phyloP scores from a whole-genome alignment of 2,113 vertebrate genomes.

The Pica pica region DNA sequence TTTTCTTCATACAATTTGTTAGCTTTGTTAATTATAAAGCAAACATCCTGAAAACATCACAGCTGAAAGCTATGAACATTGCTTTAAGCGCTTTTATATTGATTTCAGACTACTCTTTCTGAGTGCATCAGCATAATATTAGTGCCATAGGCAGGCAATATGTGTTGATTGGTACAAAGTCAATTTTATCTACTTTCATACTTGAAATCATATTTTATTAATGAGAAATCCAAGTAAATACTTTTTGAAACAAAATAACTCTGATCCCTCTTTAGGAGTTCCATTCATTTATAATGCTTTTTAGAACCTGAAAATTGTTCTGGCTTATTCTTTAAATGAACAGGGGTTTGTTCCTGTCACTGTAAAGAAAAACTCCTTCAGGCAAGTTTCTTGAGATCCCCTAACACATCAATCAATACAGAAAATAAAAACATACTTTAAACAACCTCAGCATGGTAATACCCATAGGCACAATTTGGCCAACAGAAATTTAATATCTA shows the following conservation, averaged over 20 bases:
- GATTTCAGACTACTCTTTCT: neutral
- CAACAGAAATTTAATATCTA: neutral
- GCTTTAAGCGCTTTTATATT: neutral
- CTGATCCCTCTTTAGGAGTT: neutral
- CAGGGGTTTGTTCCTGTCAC: neutral
- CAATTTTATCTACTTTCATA: neutral
- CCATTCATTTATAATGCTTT: neutral
- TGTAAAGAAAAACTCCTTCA: neutral
- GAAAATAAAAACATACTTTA: constrained; percentile 1
- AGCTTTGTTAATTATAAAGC: neutral
- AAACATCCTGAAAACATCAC: neutral
- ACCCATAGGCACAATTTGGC: neutral
- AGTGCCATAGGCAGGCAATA: neutral
- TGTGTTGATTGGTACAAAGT: neutral
- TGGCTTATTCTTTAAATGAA: neutral
- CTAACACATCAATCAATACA: neutral
- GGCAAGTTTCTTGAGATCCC: neutral
- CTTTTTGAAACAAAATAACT: neutral
- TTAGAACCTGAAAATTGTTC: neutral
- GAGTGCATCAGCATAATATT: neutral
- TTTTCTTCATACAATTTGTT: neutral
- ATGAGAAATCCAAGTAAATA: neutral
- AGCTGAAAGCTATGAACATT: neutral
- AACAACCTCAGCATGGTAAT: neutral
- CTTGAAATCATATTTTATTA: neutral